phyloP scores from a whole-genome alignment of 2,797 vertebrate genomes.

The Platalea minor region DNA sequence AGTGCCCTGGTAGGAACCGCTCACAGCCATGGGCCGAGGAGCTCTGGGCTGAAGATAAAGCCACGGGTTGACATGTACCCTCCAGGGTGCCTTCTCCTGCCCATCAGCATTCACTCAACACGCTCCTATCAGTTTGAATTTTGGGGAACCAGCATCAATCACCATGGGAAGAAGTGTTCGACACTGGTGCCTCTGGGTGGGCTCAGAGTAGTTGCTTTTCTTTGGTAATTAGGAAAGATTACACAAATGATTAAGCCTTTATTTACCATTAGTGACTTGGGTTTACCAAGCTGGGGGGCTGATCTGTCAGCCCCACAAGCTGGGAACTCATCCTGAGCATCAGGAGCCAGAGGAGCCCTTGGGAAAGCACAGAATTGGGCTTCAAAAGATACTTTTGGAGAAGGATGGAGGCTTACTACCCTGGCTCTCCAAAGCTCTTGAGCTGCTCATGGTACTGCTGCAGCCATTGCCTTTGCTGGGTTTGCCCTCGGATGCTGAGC shows the following conservation, averaged over 20 bases:
- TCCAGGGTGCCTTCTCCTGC: background rate
- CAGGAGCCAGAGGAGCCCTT: background rate
- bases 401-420: background rate
- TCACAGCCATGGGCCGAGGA: background rate
- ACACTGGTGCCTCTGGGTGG: conserved; percentile 11
- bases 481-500: background rate
- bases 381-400: background rate
- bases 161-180: background rate
- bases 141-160: conserved; percentile 11
- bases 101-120: background rate
- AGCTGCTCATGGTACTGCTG: background rate
- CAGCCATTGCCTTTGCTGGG: background rate
- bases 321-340: background rate
- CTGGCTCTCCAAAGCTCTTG: background rate
- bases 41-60: background rate
- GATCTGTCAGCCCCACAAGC: background rate
- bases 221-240: conserved; percentile 32
- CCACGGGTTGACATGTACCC: background rate
- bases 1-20: background rate
- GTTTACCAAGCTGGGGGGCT: background rate
- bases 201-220: conserved; percentile 12
- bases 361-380: background rate
- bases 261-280: background rate
- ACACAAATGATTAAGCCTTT: conserved; percentile 5
- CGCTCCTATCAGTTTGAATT: background rate